Conservation (phyloP, 2,888 invertebrate genomes). For the Ophioninae sp. region DNA sequence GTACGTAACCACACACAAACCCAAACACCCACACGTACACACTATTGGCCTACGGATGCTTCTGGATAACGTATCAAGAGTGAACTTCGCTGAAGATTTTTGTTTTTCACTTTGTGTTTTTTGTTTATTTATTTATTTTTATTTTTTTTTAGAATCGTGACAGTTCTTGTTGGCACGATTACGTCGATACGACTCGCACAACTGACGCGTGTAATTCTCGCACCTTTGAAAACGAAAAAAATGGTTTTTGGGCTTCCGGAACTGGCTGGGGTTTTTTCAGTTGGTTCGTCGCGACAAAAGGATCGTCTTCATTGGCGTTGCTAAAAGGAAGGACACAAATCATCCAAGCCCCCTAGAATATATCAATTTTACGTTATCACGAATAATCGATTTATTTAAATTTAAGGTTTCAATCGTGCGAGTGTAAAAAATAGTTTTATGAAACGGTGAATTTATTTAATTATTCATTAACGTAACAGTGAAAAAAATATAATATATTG, state of each 20-base stretch:
- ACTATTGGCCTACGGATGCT: conserved; percentile 28
- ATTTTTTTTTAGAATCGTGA: conserved; percentile 29
- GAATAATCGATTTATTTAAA: no score
- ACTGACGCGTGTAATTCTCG: not conserved
- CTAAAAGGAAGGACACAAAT: no score
- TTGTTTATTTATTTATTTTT: not conserved
- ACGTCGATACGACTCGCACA: conserved; percentile 31
- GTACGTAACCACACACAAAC: conserved; percentile 29
- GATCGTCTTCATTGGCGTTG: no score
- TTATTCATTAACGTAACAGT: no score
- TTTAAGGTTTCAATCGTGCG: no score
- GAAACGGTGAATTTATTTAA: no score
- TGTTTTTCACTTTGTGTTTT: no score
- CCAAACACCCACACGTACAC: conserved; percentile 31
- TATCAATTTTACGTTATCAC: no score
- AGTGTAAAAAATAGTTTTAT: no score
- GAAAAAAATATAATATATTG: no score
- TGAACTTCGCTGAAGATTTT: not conserved
- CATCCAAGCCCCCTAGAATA: no score
- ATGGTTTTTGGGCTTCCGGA: not conserved
- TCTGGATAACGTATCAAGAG: conserved; percentile 10
- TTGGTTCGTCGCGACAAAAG: not conserved
- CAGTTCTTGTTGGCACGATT: conserved; percentile 48
- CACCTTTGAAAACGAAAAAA: not conserved
- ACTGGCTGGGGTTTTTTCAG: not conserved